phyloP scores from a whole-genome alignment of 2,888 invertebrate species.

The Conomelus anceps region DNA sequence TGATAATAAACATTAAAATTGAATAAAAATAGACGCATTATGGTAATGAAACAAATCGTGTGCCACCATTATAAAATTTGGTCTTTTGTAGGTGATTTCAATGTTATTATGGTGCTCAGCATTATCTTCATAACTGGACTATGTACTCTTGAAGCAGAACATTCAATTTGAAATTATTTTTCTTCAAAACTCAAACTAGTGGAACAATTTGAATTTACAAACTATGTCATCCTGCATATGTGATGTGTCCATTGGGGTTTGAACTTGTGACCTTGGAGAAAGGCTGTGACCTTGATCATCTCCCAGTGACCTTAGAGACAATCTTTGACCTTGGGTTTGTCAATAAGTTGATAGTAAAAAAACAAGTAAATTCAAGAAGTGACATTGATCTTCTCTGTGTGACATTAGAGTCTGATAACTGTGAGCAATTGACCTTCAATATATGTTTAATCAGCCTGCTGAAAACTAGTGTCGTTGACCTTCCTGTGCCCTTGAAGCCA shows the following conservation, averaged over 20 bases:
- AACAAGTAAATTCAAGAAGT: no score
- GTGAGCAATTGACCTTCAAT: neutral
- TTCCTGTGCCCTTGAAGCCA: no score
- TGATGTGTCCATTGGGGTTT: neutral
- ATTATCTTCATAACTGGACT: neutral
- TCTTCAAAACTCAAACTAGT: neutral
- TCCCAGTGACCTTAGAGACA: neutral
- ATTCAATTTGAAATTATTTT: neutral
- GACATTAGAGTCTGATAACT: no score
- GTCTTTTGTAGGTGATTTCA: neutral
- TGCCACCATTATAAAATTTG: neutral
- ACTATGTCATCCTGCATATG: neutral
- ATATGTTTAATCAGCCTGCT: no score
- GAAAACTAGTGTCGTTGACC: neutral
- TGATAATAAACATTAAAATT: no score
- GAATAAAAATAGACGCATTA: no score
- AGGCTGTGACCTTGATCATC: neutral
- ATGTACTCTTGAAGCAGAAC: neutral
- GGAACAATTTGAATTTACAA: neutral
- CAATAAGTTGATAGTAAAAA: neutral
- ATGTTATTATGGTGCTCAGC: neutral
- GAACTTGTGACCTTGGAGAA: neutral
- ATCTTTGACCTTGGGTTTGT: neutral
- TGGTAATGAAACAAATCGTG: no score
- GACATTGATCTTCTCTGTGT: no score